Evolutionary conservation across 2,888 invertebrate genomes (phyloP), one percentile per base, ranked within the genome.

Genomic region (Penaeus monodon): DNA sequence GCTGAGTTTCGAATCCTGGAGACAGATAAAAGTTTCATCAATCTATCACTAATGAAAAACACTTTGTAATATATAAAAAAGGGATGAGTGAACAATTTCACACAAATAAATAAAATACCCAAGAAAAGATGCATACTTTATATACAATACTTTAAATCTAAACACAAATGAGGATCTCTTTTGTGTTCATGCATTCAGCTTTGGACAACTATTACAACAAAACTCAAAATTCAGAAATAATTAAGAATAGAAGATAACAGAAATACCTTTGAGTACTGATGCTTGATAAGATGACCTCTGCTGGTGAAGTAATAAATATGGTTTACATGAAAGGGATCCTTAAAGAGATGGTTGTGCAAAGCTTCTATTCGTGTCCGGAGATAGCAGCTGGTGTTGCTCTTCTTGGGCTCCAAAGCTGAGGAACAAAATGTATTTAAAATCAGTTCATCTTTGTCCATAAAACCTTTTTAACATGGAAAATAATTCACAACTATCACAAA

Each of bases 311-410:
- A 86, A 77, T 89, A 89, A 27, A 88, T 81, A 33, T 79, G 44
- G 73, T 57, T 4, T n/a, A 74, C 44, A 8, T 88, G 63, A 68
- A 86, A 88, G 24, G 88, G 88, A 29, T 89, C 89, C 64, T 65
- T 70, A n/a, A 89, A 84, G n/a, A 89, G 79, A 78, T 88, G 86
- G 66, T 89, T 89, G 44, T 88, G 88, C 6, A 89, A 86, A 3
- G 89, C 83, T 66, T 84, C 82, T 24, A 89, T 68, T 64, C 88
- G 70, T 70, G 88, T 89, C 10, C 65, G 80, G 24, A 89, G 81
- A 77, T 89, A 89, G 68, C 85, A 85, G 27, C 73, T 78, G 24
- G 84, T 49, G 33, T 66, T 49, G 20, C n/a, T 68, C 10, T 44
- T 44, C 44, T 63, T 57, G 12, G 38, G 29, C 70, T 78, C 81